These are phyloP conservation scores for Microcaecilia unicolor DNA, from an alignment of 2,797 vertebrate genomes.

Conservation along the genomic window DNA sequence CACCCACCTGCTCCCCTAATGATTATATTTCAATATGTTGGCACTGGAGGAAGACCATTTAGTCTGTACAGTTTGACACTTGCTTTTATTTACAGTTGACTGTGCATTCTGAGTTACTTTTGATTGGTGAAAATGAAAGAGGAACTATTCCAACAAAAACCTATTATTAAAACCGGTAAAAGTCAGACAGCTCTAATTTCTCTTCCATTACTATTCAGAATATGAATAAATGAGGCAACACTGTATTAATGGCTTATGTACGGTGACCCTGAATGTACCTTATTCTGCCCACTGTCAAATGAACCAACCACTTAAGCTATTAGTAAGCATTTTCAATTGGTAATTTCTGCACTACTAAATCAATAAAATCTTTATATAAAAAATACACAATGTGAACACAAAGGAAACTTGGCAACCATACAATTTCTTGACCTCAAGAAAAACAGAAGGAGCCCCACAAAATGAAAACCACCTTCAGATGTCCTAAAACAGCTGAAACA, in stretches of 20 bases:
- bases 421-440: no score
- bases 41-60: constrained; percentile 23
- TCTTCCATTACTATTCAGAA: neutral
- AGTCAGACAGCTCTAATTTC: neutral
- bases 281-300: neutral
- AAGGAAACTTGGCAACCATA: no score
- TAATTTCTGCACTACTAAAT: neutral
- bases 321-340: neutral
- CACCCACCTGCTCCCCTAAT: constrained; percentile 24
- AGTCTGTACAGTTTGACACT: constrained; percentile 1
- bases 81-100: constrained; percentile 21
- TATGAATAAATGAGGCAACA: neutral
- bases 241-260: neutral
- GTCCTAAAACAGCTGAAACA: no score
- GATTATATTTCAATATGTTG: constrained; percentile 9
- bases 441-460: no score
- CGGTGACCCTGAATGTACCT: neutral
- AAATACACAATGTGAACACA: no score
- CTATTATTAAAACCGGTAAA: constrained; percentile 3
- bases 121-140: constrained; percentile 14
- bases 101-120: constrained; percentile 6
- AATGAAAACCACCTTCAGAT: no score
- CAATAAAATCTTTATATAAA: neutral
- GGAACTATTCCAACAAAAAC: neutral
- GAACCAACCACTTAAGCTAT: neutral